Base-by-base conservation (phyloP, 1,140 invertebrate species). In the Pseudomyrmex pallidus region DNA sequence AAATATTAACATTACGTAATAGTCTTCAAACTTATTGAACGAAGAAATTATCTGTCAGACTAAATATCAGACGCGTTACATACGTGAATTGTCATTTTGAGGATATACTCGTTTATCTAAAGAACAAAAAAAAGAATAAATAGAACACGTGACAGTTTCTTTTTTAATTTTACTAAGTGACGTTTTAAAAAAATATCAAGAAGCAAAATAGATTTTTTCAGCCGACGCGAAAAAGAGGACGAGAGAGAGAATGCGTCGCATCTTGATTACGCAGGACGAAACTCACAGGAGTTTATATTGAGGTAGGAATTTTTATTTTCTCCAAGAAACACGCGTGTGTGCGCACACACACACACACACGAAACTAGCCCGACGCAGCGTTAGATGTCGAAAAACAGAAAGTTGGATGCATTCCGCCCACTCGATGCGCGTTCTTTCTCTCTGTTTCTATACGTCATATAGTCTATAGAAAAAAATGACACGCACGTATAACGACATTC, bases 241-340 rank as follows among this genome's bases (percentile, higher is more conserved):
- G 50, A 13, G 61, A 20, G 61, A 20, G 56, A 80, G 56, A 66
- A 88, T 87, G 85, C 70, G 61, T 90, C 61, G 84, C 85, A 88
- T 90, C 83, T 91, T 90, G 89, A 90, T 91, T 80, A 46, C 85
- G 63, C 78, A 61, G 78, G 84, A 89, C 86, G 72, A 88, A 86
- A 87, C 88, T 63, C 63, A 63, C 77, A 35, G 35, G 5, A 74
- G 84, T 76, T 59, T 82, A 87, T 90, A 88, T 88, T 59, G 73
- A 90, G 62, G 52, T 62, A 76, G 87, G 85, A 89, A 90, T 90
- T 89, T 89, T 90, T 85, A 90, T 90, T 90, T 90, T 88, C 86
- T 87, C 77, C 62, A 68, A 66, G 89, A 89, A 89, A 89, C 83
- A 84, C 35, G 0, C 35, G 35, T 5, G 5, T 0, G 0, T 3